Evolutionary conservation across 1,140 invertebrate genomes (phyloP).

Genomic region (Callitettix versicolor): DNA sequence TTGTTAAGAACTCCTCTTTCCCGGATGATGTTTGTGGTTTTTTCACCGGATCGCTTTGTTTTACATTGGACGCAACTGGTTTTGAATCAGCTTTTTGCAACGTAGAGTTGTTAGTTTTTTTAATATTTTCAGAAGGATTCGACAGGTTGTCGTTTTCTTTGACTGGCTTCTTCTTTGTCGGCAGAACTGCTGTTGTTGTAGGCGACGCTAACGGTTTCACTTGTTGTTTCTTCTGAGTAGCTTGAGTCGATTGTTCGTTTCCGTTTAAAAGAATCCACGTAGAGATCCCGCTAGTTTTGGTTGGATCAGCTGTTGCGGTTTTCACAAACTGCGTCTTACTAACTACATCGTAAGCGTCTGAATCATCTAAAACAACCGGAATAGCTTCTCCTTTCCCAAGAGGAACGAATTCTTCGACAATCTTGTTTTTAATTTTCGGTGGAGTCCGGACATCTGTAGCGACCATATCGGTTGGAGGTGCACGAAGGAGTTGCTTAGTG

Average conservation of each 20-base stretch:
- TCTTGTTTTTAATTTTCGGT: conserved; percentile 40
- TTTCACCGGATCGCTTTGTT: conserved; percentile 11
- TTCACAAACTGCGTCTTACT: conserved; percentile 30
- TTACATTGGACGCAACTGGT: conserved; percentile 7
- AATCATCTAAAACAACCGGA: conserved; percentile 39
- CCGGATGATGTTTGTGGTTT: background rate
- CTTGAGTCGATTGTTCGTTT: conserved; percentile 32
- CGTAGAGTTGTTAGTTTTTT: conserved; percentile 13
- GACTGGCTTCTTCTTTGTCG: background rate
- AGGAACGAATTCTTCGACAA: conserved; percentile 13
- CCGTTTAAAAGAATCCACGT: conserved; percentile 64
- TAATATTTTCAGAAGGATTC: conserved; percentile 18
- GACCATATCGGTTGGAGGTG: conserved; percentile 29
- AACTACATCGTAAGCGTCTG: conserved; percentile 20
- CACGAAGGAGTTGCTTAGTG: conserved; percentile 37
- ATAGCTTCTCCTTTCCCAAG: conserved; percentile 39
- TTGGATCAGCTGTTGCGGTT: conserved; percentile 36
- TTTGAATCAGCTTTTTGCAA: conserved; percentile 11
- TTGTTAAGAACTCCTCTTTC: background rate
- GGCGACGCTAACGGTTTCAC: conserved; percentile 18
- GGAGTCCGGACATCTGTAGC: conserved; percentile 47
- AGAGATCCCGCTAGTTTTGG: conserved; percentile 52
- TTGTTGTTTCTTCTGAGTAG: conserved; percentile 26
- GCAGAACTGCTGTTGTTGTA: background rate
- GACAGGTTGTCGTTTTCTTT: background rate